phyloP scores from a whole-genome alignment of 92 coral and sea anemone genomes.

The Phenganax subtilis region DNA sequence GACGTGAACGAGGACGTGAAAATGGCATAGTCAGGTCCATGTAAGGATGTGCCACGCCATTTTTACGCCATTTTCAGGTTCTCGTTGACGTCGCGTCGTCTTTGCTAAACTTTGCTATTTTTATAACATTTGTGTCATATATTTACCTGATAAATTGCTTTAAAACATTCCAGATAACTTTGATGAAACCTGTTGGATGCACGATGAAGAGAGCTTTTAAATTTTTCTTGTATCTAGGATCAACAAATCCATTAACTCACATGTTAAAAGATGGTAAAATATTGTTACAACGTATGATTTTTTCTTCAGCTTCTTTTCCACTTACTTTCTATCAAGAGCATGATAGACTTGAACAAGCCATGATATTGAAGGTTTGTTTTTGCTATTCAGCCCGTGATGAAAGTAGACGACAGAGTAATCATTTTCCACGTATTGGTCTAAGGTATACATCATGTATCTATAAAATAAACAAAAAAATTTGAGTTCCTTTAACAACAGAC shows the following conservation, averaged over 20 bases:
- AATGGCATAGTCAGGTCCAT: too few species aligned
- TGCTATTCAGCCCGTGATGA: constrained; percentile 91
- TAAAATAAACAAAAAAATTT: not conserved
- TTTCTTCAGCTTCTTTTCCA: not conserved
- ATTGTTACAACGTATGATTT: too few species aligned
- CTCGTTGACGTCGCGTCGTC: too few species aligned
- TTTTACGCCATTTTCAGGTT: too few species aligned
- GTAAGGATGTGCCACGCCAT: too few species aligned
- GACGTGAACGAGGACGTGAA: too few species aligned
- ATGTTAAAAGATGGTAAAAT: too few species aligned
- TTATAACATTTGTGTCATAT: constrained; percentile 86
- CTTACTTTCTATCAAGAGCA: constrained; percentile 97
- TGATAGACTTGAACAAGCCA: constrained; percentile 79
- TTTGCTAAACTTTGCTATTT: constrained; percentile 30
- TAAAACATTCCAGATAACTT: constrained; percentile 69
- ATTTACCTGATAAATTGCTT: constrained; percentile 70
- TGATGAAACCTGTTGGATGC: constrained; percentile 85
- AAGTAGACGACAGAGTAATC: constrained; percentile 94
- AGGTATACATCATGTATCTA: constrained; percentile 75
- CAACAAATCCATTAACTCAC: too few species aligned
- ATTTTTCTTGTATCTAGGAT: constrained; percentile 80
- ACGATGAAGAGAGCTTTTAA: constrained; percentile 85
- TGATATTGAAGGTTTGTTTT: constrained; percentile 76
- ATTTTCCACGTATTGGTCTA: constrained; percentile 98
- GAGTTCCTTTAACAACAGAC: not conserved